These are phyloP conservation scores for Pseudococcus longispinus DNA, from an alignment of 2,888 invertebrate genomes.

Conservation along the genomic window DNA sequence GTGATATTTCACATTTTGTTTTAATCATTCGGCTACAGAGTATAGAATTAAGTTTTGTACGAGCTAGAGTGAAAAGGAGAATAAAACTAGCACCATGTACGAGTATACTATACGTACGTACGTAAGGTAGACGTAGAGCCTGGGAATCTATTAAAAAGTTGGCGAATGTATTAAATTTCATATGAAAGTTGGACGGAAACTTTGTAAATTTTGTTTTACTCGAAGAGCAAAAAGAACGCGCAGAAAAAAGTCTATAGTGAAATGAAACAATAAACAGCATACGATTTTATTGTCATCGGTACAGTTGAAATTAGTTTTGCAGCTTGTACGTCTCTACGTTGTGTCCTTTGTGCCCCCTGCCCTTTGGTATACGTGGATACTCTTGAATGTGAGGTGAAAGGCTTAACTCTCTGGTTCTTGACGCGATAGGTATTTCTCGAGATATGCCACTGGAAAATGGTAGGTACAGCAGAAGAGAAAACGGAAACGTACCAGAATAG, in stretches of 20 bases:
- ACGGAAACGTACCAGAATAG: not conserved
- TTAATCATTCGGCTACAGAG: not conserved
- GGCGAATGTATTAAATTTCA: constrained; percentile 37
- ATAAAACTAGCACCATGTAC: not conserved
- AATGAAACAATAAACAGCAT: constrained; percentile 27
- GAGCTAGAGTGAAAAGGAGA: not conserved
- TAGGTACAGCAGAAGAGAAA: not conserved
- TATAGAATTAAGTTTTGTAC: not conserved
- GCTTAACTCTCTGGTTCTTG: not conserved
- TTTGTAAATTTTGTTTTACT: constrained; percentile 28
- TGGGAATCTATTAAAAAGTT: constrained; percentile 14
- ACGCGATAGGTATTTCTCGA: not conserved
- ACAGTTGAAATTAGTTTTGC: constrained; percentile 29
- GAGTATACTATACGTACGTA: too few species aligned
- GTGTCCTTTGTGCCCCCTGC: not conserved
- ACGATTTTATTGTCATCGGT: constrained; percentile 30
- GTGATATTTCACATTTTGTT: constrained; percentile 29
- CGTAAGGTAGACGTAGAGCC: not conserved
- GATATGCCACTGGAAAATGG: too few species aligned
- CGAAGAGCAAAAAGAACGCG: not conserved
- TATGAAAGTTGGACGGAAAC: constrained; percentile 17
- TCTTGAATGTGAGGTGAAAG: not conserved
- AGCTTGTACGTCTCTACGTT: too few species aligned
- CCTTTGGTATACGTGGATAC: too few species aligned
- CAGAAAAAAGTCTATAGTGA: not conserved